These are phyloP conservation scores for Agriotes lineatus DNA, from an alignment of 2,888 invertebrate species.

Conservation along the genomic window DNA sequence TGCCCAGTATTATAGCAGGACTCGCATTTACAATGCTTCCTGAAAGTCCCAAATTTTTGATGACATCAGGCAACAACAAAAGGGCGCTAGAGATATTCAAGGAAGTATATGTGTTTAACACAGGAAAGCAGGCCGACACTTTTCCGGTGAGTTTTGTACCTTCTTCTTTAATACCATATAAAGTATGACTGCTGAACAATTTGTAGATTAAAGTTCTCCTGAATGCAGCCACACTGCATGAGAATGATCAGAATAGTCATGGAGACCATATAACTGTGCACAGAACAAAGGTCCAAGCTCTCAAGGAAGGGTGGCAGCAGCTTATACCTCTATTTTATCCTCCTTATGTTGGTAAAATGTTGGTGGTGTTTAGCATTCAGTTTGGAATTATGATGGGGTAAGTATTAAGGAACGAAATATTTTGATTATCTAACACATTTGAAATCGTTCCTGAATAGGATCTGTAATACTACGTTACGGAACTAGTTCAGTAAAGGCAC, in stretches of 20 bases:
- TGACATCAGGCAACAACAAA: constrained; percentile 75
- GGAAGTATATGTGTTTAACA: constrained; percentile 76
- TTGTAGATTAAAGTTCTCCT: constrained; percentile 62
- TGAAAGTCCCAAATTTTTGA: constrained; percentile 85
- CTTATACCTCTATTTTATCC: constrained; percentile 75
- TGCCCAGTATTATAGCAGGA: constrained; percentile 78
- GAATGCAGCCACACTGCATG: constrained; percentile 55
- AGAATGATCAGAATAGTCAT: constrained; percentile 61
- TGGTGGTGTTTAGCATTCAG: constrained; percentile 75
- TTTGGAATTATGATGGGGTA: constrained; percentile 77
- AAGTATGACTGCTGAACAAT: neutral
- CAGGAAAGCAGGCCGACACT: constrained; percentile 71
- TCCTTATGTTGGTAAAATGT: constrained; percentile 72
- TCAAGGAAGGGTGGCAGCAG: constrained; percentile 73
- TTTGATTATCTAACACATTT: too few relatives aligned
- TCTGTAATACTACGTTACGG: too few relatives aligned
- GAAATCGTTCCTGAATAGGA: too few relatives aligned
- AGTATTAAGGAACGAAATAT: too few relatives aligned
- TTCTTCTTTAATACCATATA: too few relatives aligned
- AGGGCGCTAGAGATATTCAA: constrained; percentile 76
- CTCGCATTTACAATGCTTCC: constrained; percentile 73
- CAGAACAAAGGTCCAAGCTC: constrained; percentile 64
- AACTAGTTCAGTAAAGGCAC: too few relatives aligned
- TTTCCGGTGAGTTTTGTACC: constrained; percentile 76
- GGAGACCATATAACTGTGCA: constrained; percentile 59